Evolutionary conservation across 2,888 invertebrate genomes (phyloP), one percentile per base, ranked within the genome.

Genomic region (Nephrotoma flavescens): DNA sequence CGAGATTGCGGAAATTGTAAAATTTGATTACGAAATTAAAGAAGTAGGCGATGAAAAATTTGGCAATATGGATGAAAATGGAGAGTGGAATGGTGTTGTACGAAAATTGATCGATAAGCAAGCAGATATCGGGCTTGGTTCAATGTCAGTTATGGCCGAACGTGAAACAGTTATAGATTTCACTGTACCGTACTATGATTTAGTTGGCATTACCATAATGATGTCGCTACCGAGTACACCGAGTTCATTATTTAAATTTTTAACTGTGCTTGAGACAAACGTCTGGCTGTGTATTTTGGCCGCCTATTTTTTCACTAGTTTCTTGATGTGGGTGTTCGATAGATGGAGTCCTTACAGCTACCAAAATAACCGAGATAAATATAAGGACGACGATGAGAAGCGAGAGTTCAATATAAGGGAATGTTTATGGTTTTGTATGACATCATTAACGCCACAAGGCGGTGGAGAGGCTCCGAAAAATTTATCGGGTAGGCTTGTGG

Each of bases 341-440:
- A 96, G 96, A 88, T 98, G 97, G 95, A 98, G 98, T 89, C 99
- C 99, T 0, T 99, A 98, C 92, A 98, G 98, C 89, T 98, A 97
- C 90, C 98, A 96, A 89, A 98, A 98, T 90, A 98, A 98, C 90
- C 93, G 96, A 6, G 97, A 97, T 87, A 97, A 97, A 90, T 98
- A 98, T 90, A 96, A 96, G 90, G 96, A 97, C 87, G 97, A 98
- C 89, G 97, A 97, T 88, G 98, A 98, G 90, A 98, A 98, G 90
- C 93, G 99, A 4, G 97, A 98, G 90, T 99, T 99, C 90, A 97
- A 96, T 84, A 92, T 99, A 47, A 98, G 98, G 90, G 99, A 99
- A 91, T 98, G 98, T 90, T 93, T 99, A 0, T 99, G 99, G 99
- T 99, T 99, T 91, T 99, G 99, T 90, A 98, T 99, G 98, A 99